Evolutionary conservation across 2,797 vertebrate genomes (phyloP).

Genomic region (Pterois miles): DNA sequence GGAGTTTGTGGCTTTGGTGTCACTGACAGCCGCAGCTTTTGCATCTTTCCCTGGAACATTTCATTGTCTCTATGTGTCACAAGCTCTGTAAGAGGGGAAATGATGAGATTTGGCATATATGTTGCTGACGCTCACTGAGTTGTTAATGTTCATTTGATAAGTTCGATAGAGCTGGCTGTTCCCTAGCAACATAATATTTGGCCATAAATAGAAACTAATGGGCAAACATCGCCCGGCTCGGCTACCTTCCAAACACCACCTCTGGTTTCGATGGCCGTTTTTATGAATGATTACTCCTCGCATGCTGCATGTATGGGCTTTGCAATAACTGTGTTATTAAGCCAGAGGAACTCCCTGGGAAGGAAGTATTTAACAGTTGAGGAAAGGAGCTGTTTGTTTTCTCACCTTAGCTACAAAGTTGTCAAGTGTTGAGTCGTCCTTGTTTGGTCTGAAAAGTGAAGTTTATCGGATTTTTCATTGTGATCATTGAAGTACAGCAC

Average conservation of each 20-base stretch:
- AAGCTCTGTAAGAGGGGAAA: not conserved
- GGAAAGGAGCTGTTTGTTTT: constrained; percentile 45
- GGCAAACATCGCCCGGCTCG: constrained; percentile 59
- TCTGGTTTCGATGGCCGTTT: constrained; percentile 53
- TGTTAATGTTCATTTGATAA: constrained; percentile 73
- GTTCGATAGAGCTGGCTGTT: constrained; percentile 69
- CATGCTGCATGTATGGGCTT: constrained; percentile 20
- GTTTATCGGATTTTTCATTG: not conserved
- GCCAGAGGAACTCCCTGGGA: constrained; percentile 35
- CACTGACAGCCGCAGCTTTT: constrained; percentile 16
- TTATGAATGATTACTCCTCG: constrained; percentile 59
- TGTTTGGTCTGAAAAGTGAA: not conserved
- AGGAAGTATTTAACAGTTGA: constrained; percentile 37
- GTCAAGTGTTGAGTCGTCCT: not conserved
- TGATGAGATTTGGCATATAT: constrained; percentile 37
- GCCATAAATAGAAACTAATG: constrained; percentile 78
- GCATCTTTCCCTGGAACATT: constrained; percentile 15
- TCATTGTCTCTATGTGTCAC: constrained; percentile 25
- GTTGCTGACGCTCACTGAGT: constrained; percentile 11
- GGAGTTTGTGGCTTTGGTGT: constrained; percentile 35
- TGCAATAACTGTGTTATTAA: constrained; percentile 25
- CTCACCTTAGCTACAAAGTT: constrained; percentile 22
- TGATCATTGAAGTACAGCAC: not conserved
- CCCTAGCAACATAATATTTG: constrained; percentile 83
- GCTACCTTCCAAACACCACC: constrained; percentile 40